A percentile compares a stretch with the other conserved stretches of the same genome.
Conservation (phyloP, 37 sponge, comb jelly and placozoan species). For the Cliona cf. orientalis region DNA sequence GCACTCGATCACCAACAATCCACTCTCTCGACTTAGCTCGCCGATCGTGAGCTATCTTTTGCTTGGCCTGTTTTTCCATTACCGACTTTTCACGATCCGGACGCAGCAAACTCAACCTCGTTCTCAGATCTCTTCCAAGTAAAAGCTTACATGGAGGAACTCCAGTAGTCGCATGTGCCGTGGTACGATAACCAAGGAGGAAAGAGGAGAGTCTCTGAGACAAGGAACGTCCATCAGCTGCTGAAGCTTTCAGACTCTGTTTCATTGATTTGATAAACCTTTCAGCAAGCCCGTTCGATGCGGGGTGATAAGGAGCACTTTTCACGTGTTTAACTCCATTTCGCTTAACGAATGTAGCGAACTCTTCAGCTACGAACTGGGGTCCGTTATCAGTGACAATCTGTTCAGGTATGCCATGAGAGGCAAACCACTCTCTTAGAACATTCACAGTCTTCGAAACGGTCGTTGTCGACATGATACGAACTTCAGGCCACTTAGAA, state of each 20-base stretch:
- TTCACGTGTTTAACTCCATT: conserved; percentile 61
- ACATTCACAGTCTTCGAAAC: conserved; percentile 37
- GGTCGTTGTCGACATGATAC: conserved; percentile 41
- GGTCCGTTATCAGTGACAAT: conserved; percentile 61
- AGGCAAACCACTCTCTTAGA: conserved; percentile 35
- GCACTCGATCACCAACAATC: conserved; percentile 31
- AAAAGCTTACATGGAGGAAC: conserved; percentile 41
- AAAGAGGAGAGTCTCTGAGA: conserved; percentile 19
- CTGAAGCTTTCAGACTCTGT: conserved; percentile 12
- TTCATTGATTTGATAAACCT: conserved; percentile 54
- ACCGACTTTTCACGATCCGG: conserved; percentile 35
- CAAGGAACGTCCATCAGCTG: conserved; percentile 1
- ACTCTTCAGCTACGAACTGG: conserved; percentile 46
- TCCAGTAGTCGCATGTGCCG: conserved; percentile 45
- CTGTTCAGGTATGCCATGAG: conserved; percentile 45
- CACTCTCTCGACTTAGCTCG: conserved; percentile 17
- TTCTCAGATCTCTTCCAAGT: conserved; percentile 2
- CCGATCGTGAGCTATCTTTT: conserved; percentile 36
- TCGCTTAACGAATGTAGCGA: conserved; percentile 17
- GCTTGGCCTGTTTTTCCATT: not conserved
- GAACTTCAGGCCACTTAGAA: conserved; percentile 68
- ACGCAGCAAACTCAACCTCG: conserved; percentile 27
- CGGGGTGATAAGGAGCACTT: conserved; percentile 58
- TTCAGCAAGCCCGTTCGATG: conserved; percentile 44
- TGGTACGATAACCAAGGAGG: conserved; percentile 36